Evolutionary conservation across 2,797 vertebrate genomes (phyloP).

Genomic region (Furcifer pardalis): DNA sequence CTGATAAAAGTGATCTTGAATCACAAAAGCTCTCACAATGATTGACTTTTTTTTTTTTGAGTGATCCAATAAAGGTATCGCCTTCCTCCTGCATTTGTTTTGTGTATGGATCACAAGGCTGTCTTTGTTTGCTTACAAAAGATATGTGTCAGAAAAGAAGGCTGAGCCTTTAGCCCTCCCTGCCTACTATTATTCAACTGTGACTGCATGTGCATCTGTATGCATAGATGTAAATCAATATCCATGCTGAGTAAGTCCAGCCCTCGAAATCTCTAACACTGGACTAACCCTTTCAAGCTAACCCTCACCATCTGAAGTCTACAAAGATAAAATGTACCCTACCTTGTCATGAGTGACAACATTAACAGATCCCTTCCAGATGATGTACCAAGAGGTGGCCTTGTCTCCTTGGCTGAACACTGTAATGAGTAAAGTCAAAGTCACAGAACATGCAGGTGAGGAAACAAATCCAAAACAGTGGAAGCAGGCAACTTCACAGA

Average conservation of each 20-base stretch:
- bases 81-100: too few relatives aligned
- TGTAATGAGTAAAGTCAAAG: conserved; percentile 55
- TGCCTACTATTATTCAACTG: not conserved
- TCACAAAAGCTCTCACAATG: too few relatives aligned
- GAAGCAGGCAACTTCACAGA: not conserved
- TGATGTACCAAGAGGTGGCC: conserved; percentile 97
- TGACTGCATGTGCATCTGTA: not conserved
- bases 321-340: not conserved
- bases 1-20: too few relatives aligned
- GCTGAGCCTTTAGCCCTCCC: not conserved
- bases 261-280: not conserved
- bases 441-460: not conserved
- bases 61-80: too few relatives aligned
- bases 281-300: not conserved
- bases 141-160: not conserved
- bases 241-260: not conserved
- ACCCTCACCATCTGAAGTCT: not conserved
- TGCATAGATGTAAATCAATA: not conserved
- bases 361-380: conserved; percentile 98
- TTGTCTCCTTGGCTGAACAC: conserved; percentile 98
- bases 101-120: too few relatives aligned
- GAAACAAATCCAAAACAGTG: not conserved
- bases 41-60: too few relatives aligned
- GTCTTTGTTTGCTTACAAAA: not conserved
- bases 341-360: conserved; percentile 98